Evolutionary conservation across 2,113 vertebrate genomes (phyloP).

Genomic region (Chauna torquata): DNA sequence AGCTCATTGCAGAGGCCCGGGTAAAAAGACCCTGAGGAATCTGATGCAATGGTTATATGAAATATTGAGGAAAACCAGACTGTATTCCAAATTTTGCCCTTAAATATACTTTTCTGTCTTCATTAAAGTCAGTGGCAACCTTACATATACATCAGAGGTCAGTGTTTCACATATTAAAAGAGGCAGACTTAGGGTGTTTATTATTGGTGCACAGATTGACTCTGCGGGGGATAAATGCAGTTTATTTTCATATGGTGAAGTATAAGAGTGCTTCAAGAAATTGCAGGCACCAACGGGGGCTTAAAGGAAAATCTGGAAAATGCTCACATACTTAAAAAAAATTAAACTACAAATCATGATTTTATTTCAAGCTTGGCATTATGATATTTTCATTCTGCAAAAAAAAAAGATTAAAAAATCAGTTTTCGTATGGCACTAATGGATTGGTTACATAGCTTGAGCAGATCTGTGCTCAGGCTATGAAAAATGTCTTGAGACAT

Average conservation of each 20-base stretch:
- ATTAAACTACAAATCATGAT: slow-evolving; percentile 9
- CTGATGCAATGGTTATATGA: not conserved
- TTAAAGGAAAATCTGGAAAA: slow-evolving; percentile 22
- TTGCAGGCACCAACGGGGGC: not conserved
- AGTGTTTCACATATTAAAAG: not conserved
- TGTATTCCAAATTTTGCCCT: not conserved
- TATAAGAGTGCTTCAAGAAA: slow-evolving; percentile 20
- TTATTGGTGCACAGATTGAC: not conserved
- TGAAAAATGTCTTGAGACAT: not conserved
- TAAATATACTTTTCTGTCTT: not conserved
- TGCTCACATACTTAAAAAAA: slow-evolving; percentile 24
- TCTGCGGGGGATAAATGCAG: slow-evolving; percentile 1
- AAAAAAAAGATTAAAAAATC: slow-evolving; percentile 25
- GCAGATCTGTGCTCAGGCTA: not conserved
- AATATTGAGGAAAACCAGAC: not conserved
- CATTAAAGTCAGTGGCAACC: not conserved
- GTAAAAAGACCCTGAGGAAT: slow-evolving; percentile 22
- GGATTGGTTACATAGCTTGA: slow-evolving; percentile 20
- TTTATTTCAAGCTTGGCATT: slow-evolving; percentile 40
- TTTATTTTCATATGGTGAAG: slow-evolving; percentile 22
- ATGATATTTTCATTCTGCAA: slow-evolving; percentile 9
- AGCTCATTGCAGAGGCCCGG: not conserved
- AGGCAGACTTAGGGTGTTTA: not conserved
- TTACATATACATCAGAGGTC: slow-evolving; percentile 6
- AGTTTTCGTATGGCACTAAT: not conserved